Percentiles rank a stretch among this genome's conserved stretches.
These are phyloP conservation scores for Drosophila willistoni DNA, from an alignment of 1,140 invertebrate species.

Conservation along the genomic window DNA sequence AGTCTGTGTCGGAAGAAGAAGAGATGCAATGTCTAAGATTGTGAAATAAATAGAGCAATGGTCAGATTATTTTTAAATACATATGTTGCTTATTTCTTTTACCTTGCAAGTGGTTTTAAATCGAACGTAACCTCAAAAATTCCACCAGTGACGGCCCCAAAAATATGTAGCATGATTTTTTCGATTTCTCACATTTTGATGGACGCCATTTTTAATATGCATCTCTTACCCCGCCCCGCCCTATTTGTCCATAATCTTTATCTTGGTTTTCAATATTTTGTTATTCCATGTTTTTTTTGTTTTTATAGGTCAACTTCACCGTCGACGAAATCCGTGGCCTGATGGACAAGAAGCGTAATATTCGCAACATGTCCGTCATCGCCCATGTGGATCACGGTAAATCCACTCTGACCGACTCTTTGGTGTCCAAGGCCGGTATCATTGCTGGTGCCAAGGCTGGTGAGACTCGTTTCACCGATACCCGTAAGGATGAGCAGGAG, in stretches of 20 bases:
- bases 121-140: conserved; percentile 65
- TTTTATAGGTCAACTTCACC: conserved; percentile 98
- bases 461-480: conserved; percentile 99
- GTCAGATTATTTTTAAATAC: conserved; percentile 14
- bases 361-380: conserved; percentile 99
- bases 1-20: conserved; percentile 18
- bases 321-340: conserved; percentile 99
- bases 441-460: conserved; percentile 99
- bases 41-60: conserved; percentile 30
- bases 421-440: conserved; percentile 99
- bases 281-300: too few species aligned
- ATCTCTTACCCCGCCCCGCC: conserved; percentile 1
- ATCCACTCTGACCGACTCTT: conserved; percentile 99
- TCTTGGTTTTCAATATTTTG: neutral
- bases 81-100: conserved; percentile 19
- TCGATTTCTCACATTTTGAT: conserved; percentile 20
- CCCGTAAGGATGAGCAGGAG: conserved; percentile 99
- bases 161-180: conserved; percentile 38
- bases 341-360: conserved; percentile 99
- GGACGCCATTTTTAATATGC: conserved; percentile 63
- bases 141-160: conserved; percentile 9
- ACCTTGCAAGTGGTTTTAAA: conserved; percentile 55
- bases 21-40: conserved; percentile 19
- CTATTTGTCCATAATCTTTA: conserved; percentile 13
- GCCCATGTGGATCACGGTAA: conserved; percentile 99